Evolutionary conservation across 2,888 invertebrate species (phyloP).

Genomic region (Drosophila austrosaltans): DNA sequence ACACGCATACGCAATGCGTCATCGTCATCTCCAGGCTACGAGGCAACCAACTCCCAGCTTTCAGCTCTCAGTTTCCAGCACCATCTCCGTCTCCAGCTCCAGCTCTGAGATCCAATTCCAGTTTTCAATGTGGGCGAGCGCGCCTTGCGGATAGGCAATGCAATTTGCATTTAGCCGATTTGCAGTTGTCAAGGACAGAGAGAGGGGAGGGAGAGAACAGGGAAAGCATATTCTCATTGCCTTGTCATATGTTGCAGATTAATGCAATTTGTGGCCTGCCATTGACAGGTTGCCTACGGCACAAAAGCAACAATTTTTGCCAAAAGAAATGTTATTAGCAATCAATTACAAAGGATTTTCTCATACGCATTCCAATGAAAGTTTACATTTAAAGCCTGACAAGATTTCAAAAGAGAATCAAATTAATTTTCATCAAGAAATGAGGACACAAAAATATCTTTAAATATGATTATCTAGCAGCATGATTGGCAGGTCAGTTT

Average conservation of each 20-base stretch:
- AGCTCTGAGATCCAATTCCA: slow-evolving; percentile 12
- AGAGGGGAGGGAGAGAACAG: background rate
- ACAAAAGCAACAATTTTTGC: slow-evolving; percentile 2
- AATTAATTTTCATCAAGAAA: background rate
- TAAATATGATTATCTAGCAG: too few species aligned
- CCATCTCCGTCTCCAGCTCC: background rate
- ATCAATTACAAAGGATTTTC: slow-evolving; percentile 3
- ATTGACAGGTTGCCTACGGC: slow-evolving; percentile 51
- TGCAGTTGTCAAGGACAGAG: slow-evolving; percentile 11
- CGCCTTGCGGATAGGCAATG: slow-evolving; percentile 30
- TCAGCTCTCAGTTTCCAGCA: background rate
- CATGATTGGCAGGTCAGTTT: too few species aligned
- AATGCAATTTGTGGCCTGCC: slow-evolving; percentile 57
- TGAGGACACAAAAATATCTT: too few species aligned
- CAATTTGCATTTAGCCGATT: slow-evolving; percentile 41
- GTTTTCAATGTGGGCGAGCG: slow-evolving; percentile 20
- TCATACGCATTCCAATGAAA: background rate
- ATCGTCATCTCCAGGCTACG: slow-evolving; percentile 53
- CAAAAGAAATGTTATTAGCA: background rate
- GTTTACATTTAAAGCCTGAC: background rate
- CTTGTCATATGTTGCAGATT: slow-evolving; percentile 50
- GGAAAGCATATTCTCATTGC: slow-evolving; percentile 24
- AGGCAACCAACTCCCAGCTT: slow-evolving; percentile 10
- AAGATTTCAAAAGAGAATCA: background rate
- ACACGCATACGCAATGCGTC: slow-evolving; percentile 70